A percentile compares a stretch with the other conserved stretches of the same genome.
Conservation (phyloP, 2,113 vertebrate species). For the Tachysurus fulvidraco region DNA sequence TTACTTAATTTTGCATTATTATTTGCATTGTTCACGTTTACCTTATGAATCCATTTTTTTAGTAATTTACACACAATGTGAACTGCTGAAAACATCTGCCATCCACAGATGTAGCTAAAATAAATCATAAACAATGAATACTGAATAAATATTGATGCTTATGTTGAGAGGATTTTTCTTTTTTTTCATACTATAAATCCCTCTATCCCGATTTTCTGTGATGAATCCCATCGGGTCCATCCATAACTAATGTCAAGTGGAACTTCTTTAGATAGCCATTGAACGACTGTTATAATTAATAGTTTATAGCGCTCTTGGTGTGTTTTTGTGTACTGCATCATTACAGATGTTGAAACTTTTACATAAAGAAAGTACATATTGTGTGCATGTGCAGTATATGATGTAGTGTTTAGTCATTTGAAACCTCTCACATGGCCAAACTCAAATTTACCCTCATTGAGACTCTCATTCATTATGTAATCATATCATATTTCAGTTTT, state of each 20-base stretch:
- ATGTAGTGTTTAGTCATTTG: not conserved
- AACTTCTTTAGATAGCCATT: not conserved
- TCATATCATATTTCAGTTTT: not conserved
- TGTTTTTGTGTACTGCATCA: not conserved
- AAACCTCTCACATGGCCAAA: not conserved
- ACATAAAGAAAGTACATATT: not conserved
- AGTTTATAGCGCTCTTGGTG: not conserved
- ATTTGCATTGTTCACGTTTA: not conserved
- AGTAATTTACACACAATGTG: not conserved
- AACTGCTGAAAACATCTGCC: not conserved
- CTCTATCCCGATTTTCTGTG: not conserved
- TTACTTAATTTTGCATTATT: no score
- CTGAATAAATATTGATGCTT: not conserved
- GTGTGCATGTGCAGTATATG: not conserved
- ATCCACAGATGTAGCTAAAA: not conserved
- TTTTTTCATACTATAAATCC: not conserved
- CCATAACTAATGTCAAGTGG: not conserved
- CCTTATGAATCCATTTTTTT: not conserved
- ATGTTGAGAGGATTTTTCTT: not conserved
- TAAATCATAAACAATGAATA: not conserved
- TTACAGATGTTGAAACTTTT: not conserved
- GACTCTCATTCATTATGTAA: not conserved
- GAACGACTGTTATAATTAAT: not conserved
- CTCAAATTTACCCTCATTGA: not conserved
- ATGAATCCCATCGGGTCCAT: not conserved